Base-by-base conservation (phyloP, 2,113 vertebrate genomes). In the Rissa tridactyla region DNA sequence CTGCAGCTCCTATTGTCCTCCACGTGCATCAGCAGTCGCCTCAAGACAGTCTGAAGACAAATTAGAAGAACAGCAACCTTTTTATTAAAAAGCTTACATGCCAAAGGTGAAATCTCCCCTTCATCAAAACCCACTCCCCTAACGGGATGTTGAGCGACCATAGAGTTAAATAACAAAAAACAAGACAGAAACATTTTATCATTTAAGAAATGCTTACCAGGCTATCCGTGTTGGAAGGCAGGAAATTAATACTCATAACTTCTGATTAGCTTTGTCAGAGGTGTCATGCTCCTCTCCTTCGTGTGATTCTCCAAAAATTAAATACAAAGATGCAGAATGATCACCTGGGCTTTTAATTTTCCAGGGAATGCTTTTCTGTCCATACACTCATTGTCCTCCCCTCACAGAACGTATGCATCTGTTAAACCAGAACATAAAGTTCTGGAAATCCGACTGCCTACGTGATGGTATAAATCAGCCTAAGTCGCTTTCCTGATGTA, bases 241-340 rank as follows among this genome's bases (percentile, higher is more conserved):
- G 94, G 94, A 96, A 93, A 93, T 94, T n/a, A 96, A 85, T 52
- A 23, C 78, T 80, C 71, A 29, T 44, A 72, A 72, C 20, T 92
- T 82, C 66, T 90, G 78, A 65, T 88, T 21, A 49, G 47, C 82
- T 84, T 62, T 94, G 64, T 62, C 92, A 83, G 88, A 60, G 55
- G 46, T 49, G 55, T 84, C 47, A 4, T 23, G 30, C 66, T 94
- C 82, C 49, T 80, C 49, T 88, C 84, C 75, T 84, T 19, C 3
- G 3, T 61, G 47, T 57, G 71, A 15, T 29, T 5, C 82, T 71
- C 36, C 58, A 62, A 55, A 90, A 90, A 46, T 13, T 29, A 70
- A 87, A 82, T 7, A 36, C 47, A 71, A 76, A 82, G 64, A 49
- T 60, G 44, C 66, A 90, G 88, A 73, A 38, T 13, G 64, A 92